Conservation (phyloP, 2,888 invertebrate genomes). For the Trachelus tabidus region DNA sequence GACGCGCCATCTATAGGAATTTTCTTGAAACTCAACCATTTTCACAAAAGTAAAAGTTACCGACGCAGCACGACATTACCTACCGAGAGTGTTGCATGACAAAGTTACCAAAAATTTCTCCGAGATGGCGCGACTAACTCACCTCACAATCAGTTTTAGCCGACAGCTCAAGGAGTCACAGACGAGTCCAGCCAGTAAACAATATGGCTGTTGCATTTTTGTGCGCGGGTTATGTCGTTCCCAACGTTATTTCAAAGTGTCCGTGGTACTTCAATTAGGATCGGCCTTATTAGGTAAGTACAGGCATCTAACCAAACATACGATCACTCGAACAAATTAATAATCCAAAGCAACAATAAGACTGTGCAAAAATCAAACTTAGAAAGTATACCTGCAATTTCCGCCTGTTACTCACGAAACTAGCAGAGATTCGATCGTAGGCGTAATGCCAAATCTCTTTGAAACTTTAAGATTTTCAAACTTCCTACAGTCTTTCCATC, state of each 20-base stretch:
- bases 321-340: not conserved
- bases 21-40: not conserved
- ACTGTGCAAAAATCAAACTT: not conserved
- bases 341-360: not conserved
- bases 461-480: not conserved
- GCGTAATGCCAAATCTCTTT: constrained; percentile 13
- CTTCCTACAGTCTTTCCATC: not conserved
- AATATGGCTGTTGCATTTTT: constrained; percentile 55
- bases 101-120: not conserved
- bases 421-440: constrained; percentile 9
- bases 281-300: constrained; percentile 20
- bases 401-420: constrained; percentile 12
- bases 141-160: not conserved
- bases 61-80: not conserved
- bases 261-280: constrained; percentile 22
- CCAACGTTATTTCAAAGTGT: constrained; percentile 31
- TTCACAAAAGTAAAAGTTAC: not conserved
- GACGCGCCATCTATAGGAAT: not conserved
- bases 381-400: constrained; percentile 8
- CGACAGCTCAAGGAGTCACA: constrained; percentile 15
- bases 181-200: constrained; percentile 43
- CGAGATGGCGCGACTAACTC: not conserved
- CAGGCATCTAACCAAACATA: not conserved
- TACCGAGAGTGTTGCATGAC: not conserved
- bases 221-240: constrained; percentile 57